phyloP scores from a whole-genome alignment of 2,888 invertebrate genomes.

The Microctonus brassicae region DNA sequence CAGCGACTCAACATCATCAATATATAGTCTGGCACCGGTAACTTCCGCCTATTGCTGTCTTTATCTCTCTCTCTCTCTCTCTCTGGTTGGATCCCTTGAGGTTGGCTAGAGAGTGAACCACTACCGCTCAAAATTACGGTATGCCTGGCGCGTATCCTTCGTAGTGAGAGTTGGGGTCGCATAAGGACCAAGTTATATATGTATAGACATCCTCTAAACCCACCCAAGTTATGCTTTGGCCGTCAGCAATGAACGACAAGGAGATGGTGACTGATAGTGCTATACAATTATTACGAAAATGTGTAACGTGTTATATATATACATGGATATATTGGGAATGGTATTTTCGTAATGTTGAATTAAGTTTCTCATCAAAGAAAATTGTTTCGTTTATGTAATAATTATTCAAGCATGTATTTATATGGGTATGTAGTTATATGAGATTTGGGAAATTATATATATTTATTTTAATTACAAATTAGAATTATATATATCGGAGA shows the following conservation, averaged over 20 bases:
- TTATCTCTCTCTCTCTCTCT: not conserved
- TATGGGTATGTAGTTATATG: too few species aligned
- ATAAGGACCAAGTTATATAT: slow-evolving; percentile 5
- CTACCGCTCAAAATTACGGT: slow-evolving; percentile 15
- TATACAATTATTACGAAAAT: slow-evolving; percentile 17
- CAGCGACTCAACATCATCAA: not conserved
- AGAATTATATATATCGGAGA: too few species aligned
- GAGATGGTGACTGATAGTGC: not conserved
- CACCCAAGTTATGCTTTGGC: slow-evolving; percentile 26
- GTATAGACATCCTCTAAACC: slow-evolving; percentile 5
- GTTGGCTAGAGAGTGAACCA: not conserved
- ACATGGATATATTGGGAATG: not conserved
- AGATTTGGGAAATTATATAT: too few species aligned
- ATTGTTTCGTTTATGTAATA: not conserved
- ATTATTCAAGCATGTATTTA: not conserved
- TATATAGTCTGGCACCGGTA: not conserved
- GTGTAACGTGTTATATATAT: not conserved
- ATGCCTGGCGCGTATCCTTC: slow-evolving; percentile 5
- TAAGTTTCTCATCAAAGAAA: not conserved
- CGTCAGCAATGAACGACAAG: slow-evolving; percentile 1
- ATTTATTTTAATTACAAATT: too few species aligned
- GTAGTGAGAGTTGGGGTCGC: not conserved
- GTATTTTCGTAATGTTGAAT: too few species aligned
- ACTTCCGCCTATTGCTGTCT: not conserved
- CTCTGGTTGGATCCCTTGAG: not conserved